Percentiles rank a stretch among this genome's conserved stretches.
Conservation (phyloP, 2,113 vertebrate species). For the Rhinogobius similis region DNA sequence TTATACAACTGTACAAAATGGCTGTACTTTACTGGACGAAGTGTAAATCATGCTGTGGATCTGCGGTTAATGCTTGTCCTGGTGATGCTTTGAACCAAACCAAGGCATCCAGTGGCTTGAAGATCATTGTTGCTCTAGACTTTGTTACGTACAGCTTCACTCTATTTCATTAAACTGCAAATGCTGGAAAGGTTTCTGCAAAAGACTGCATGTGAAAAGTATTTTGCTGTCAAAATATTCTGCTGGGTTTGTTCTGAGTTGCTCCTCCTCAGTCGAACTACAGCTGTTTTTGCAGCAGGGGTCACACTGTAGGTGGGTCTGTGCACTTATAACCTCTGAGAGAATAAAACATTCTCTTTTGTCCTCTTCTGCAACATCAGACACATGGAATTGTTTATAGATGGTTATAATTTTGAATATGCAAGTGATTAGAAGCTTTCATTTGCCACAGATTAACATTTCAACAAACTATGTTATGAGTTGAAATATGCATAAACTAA, state of each 20-base stretch:
- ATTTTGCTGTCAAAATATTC: background rate
- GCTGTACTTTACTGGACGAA: no score
- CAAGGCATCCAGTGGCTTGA: background rate
- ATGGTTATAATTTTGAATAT: no score
- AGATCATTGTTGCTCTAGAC: background rate
- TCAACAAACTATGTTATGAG: background rate
- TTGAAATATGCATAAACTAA: background rate
- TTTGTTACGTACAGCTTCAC: background rate
- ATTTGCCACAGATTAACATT: background rate
- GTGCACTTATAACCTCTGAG: background rate
- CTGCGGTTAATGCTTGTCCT: no score
- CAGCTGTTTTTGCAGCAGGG: background rate
- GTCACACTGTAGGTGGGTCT: background rate
- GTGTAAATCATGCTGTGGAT: no score
- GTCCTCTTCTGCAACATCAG: background rate
- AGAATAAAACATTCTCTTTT: background rate
- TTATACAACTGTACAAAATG: no score
- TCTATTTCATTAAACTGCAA: background rate
- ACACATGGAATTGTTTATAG: no score
- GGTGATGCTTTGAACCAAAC: background rate
- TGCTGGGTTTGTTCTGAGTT: constrained; percentile 5
- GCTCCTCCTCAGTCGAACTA: background rate
- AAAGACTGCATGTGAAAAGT: background rate
- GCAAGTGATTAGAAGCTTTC: no score
- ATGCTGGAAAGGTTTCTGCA: background rate